Percentiles rank a stretch among this genome's conserved stretches.
phyloP scores from a whole-genome alignment of 2,888 invertebrate species.

The Emmelina monodactyla region DNA sequence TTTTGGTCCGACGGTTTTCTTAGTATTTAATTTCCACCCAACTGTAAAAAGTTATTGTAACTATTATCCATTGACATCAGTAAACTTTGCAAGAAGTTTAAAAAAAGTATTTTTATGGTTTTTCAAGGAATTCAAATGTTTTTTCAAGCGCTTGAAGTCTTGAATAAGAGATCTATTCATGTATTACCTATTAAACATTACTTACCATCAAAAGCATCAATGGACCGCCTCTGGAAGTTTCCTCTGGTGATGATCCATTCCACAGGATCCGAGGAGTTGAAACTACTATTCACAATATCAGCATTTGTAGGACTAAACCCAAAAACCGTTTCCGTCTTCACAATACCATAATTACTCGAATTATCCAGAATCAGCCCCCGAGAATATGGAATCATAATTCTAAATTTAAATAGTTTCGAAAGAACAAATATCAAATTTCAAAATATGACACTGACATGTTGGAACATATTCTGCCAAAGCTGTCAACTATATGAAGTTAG shows the following conservation, averaged over 20 bases:
- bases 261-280: slow-evolving; percentile 29
- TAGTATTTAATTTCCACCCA: no score
- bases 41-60: no score
- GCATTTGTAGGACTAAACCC: slow-evolving; percentile 28
- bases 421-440: no score
- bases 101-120: no score
- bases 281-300: slow-evolving; percentile 24
- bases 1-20: no score
- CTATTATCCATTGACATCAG: no score
- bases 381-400: slow-evolving; percentile 41
- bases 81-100: no score
- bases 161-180: no score
- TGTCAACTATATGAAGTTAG: neutral
- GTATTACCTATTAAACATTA: neutral
- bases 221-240: slow-evolving; percentile 29
- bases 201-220: slow-evolving; percentile 27
- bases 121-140: no score
- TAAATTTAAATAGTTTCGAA: no score
- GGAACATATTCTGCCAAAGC: neutral
- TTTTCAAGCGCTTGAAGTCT: no score
- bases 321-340: slow-evolving; percentile 42
- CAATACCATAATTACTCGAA: slow-evolving; percentile 37
- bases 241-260: slow-evolving; percentile 35
- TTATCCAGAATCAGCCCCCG: slow-evolving; percentile 34
- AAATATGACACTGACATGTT: no score